Evolutionary conservation across 2,888 invertebrate species (phyloP).

Genomic region (Steromphala cineraria): DNA sequence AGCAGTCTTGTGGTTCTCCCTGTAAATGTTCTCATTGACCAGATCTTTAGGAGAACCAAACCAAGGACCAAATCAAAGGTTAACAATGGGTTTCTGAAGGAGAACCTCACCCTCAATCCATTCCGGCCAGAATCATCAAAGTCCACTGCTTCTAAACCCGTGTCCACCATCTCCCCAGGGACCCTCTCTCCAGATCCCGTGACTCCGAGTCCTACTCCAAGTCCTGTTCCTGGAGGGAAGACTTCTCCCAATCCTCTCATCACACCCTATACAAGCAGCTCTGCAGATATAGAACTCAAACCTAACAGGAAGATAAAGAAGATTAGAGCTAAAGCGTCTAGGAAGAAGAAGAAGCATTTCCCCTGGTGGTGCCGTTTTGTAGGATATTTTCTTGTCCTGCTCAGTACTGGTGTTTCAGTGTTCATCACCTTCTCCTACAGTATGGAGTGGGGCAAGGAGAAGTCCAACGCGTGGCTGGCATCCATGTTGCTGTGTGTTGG

Average conservation of each 20-base stretch:
- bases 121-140: not conserved
- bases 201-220: not conserved
- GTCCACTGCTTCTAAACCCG: not conserved
- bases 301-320: not conserved
- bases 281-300: not conserved
- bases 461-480: slow-evolving; percentile 60
- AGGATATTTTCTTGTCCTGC: slow-evolving; percentile 53
- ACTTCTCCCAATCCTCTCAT: not conserved
- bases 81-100: slow-evolving; percentile 38
- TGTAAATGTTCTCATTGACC: slow-evolving; percentile 69
- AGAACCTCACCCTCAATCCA: not conserved
- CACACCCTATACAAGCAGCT: not conserved
- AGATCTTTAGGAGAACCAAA: slow-evolving; percentile 72
- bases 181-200: not conserved
- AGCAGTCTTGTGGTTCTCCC: slow-evolving; percentile 69
- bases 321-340: not conserved
- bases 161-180: not conserved
- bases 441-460: slow-evolving; percentile 62
- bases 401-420: slow-evolving; percentile 44
- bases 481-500: slow-evolving; percentile 59
- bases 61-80: slow-evolving; percentile 44
- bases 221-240: not conserved
- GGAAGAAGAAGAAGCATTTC: slow-evolving; percentile 34
- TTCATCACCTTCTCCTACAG: slow-evolving; percentile 61
- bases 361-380: slow-evolving; percentile 57